phyloP scores from a whole-genome alignment of 2,113 vertebrate genomes.

The Genyomyrus donnyi region DNA sequence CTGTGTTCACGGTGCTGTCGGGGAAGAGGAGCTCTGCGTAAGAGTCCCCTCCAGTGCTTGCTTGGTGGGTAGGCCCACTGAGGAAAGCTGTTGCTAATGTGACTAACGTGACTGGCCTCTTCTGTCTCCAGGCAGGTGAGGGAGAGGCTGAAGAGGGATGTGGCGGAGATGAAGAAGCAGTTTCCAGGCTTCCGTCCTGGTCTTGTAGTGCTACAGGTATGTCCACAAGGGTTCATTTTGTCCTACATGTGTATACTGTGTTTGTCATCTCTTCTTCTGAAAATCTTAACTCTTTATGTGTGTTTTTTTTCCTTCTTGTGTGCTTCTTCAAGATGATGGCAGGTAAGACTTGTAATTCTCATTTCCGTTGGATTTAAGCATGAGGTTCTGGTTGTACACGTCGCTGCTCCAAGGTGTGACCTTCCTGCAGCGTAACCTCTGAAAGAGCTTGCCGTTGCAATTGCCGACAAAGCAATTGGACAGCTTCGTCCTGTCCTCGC shows the following conservation, averaged over 20 bases:
- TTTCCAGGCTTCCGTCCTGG: slow-evolving; percentile 79
- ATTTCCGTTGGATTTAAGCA: neutral
- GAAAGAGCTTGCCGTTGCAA: neutral
- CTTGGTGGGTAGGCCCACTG: neutral
- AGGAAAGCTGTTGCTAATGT: slow-evolving; percentile 6
- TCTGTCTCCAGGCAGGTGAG: slow-evolving; percentile 72
- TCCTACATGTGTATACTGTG: neutral
- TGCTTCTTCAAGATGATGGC: slow-evolving; percentile 1
- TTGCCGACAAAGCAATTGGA: neutral
- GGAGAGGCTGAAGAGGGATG: slow-evolving; percentile 75
- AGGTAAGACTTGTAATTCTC: slow-evolving; percentile 9
- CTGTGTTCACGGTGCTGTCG: slow-evolving; percentile 50
- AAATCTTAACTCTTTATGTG: neutral
- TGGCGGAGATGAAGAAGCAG: slow-evolving; percentile 71
- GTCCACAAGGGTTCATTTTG: neutral
- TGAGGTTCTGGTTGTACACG: neutral
- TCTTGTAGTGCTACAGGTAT: slow-evolving; percentile 88
- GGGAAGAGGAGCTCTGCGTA: slow-evolving; percentile 55
- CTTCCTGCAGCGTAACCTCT: neutral
- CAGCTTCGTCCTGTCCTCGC: neutral
- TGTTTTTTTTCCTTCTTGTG: slow-evolving; percentile 9
- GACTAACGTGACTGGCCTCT: neutral
- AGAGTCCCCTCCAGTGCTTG: slow-evolving; percentile 17
- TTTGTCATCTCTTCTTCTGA: neutral
- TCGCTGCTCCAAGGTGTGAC: neutral